phyloP scores from a whole-genome alignment of 2,113 vertebrate species.

The Hylia prasina region DNA sequence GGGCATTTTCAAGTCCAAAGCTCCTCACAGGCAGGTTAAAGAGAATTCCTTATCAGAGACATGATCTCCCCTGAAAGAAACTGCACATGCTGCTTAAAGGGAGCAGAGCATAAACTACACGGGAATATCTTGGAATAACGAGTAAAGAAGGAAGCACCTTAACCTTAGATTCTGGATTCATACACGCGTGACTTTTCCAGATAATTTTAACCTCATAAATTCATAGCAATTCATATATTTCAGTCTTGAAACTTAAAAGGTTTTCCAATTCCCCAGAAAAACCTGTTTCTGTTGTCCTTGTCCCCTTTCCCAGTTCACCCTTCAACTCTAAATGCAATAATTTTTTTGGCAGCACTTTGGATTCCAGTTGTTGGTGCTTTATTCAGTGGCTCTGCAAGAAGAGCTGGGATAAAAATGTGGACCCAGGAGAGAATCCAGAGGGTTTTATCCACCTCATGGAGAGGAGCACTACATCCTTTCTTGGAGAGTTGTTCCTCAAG shows the following conservation, averaged over 20 bases:
- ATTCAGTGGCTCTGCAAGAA: neutral
- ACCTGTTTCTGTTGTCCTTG: neutral
- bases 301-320: neutral
- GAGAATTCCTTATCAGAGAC: neutral
- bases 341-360: neutral
- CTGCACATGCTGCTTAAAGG: neutral
- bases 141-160: neutral
- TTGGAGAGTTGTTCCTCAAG: neutral
- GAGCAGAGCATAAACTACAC: neutral
- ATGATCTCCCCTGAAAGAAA: neutral
- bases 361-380: neutral
- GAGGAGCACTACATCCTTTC: accelerated
- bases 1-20: neutral
- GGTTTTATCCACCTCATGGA: neutral
- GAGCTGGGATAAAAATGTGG: neutral
- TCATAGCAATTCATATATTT: neutral
- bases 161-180: neutral
- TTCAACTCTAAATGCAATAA: neutral
- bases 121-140: neutral
- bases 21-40: neutral
- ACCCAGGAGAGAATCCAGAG: neutral
- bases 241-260: neutral
- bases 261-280: neutral
- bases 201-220: neutral
- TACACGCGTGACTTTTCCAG: neutral